Conservation (phyloP, 2,888 invertebrate genomes). For the Trissoscelio sp. region DNA sequence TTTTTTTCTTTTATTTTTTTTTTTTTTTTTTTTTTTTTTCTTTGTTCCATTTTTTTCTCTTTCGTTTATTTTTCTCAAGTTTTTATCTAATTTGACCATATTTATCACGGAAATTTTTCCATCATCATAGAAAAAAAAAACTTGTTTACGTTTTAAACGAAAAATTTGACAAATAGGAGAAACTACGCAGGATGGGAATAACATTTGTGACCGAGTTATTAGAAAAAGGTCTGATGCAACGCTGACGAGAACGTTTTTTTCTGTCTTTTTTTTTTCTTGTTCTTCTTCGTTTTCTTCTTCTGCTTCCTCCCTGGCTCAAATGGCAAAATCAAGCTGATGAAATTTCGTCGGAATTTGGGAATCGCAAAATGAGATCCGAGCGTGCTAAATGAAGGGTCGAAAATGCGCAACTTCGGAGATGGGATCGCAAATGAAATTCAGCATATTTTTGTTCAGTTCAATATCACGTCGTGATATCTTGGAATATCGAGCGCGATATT, state of each 20-base stretch:
- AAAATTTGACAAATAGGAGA: conserved; percentile 21
- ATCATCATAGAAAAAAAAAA: background rate
- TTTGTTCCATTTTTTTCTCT: no score
- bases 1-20: no score
- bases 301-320: background rate
- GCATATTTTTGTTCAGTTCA: conserved; percentile 41
- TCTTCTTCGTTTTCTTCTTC: no score
- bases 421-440: conserved; percentile 51
- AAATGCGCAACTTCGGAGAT: conserved; percentile 43
- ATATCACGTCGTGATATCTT: conserved; percentile 23
- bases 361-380: conserved; percentile 53
- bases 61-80: no score
- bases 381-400: conserved; percentile 50
- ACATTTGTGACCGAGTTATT: conserved; percentile 38
- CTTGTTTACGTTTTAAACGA: conserved; percentile 37
- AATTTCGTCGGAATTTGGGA: conserved; percentile 53
- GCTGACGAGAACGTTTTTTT: conserved; percentile 10
- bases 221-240: conserved; percentile 40
- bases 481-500: conserved; percentile 14
- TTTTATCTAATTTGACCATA: background rate
- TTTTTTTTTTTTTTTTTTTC: no score
- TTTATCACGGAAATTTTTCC: background rate
- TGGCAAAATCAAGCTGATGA: conserved; percentile 51
- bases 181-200: conserved; percentile 12
- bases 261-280: conserved; percentile 4